Base-by-base conservation (phyloP, 2,113 vertebrate species). In the Origma solitaria region DNA sequence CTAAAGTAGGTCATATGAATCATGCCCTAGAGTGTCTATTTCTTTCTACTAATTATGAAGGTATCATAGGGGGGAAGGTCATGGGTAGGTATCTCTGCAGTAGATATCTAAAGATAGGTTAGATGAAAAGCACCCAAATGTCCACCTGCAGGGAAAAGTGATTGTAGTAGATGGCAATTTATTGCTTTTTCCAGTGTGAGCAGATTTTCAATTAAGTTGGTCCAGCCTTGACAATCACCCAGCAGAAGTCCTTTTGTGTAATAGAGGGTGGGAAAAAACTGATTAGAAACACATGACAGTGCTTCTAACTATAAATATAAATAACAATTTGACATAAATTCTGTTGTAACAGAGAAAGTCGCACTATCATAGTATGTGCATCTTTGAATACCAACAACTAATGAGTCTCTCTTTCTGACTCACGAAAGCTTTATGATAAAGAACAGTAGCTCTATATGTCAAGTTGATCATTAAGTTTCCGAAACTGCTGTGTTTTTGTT, bases 1-100 rank as follows among this genome's bases (percentile, higher is more conserved):
- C 77, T 88, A 65, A 95, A 96, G 79, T 94, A 86, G 92, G 92
- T 90, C 79, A 24, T 53, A 82, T 82, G 85, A 94, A 86, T 92
- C 92, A 93, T 65, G 75, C 50, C 66, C 62, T 64, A 17, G 15
- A 72, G 31, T 69, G 42, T 72, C 79, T 90, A 22, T 79, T 87
- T 85, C 75, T 92, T 95, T 88, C 85, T 69, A 45, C 23, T 87
- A 82, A 93, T 88, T 85, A 44, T 91, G 66, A 85, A 75, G 49
- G 50, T 38, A 68, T 60, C 38, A 11, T 14, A 42, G 49, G 44
- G 38, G 30, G 65, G 40, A 69, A 88, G 79, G 88, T 85, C 78
- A 45, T n/a, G 53, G 37, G n/a, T 30, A 85, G 61, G 22, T 72
- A 33, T 53, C 62, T 79, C 84, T 85, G 90, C 50, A 88, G 57